Conservation (phyloP, 2,113 vertebrate species). For the Chauna torquata region DNA sequence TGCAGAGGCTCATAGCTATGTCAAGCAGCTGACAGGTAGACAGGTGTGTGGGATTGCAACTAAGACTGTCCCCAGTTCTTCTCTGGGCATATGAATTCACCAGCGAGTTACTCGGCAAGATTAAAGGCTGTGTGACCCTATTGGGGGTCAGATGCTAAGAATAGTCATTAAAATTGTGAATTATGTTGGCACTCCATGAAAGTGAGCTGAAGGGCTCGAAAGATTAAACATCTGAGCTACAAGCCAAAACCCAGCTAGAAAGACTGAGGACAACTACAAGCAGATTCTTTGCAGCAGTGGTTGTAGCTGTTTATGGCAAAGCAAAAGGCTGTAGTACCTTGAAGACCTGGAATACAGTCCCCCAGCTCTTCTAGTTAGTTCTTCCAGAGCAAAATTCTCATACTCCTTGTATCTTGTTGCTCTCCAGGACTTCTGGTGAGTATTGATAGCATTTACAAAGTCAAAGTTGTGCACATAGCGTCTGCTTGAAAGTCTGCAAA, state of each 20-base stretch:
- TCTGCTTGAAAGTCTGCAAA: constrained; percentile 76
- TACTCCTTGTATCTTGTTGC: constrained; percentile 83
- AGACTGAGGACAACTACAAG: neutral
- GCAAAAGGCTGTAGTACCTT: constrained; percentile 63
- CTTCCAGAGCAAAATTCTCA: constrained; percentile 77
- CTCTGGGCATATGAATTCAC: neutral
- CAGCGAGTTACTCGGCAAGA: neutral
- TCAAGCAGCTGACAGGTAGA: neutral
- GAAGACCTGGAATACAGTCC: constrained; percentile 76
- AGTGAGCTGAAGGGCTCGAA: neutral
- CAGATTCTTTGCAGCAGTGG: neutral
- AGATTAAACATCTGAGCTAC: neutral
- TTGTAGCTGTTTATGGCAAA: neutral
- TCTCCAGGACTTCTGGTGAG: constrained; percentile 88
- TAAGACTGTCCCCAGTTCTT: neutral
- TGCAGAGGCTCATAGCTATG: neutral
- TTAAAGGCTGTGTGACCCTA: neutral
- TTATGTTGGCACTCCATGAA: neutral
- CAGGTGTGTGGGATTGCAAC: neutral
- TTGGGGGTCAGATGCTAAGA: neutral
- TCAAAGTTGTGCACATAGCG: constrained; percentile 77
- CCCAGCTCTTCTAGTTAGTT: constrained; percentile 83
- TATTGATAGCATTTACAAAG: constrained; percentile 87
- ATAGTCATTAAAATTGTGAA: neutral
- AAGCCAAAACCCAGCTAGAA: neutral